Evolutionary conservation across 2,797 vertebrate genomes (phyloP), one percentile per base, ranked within the genome.

Genomic region (Coregonus ussuriensis): DNA sequence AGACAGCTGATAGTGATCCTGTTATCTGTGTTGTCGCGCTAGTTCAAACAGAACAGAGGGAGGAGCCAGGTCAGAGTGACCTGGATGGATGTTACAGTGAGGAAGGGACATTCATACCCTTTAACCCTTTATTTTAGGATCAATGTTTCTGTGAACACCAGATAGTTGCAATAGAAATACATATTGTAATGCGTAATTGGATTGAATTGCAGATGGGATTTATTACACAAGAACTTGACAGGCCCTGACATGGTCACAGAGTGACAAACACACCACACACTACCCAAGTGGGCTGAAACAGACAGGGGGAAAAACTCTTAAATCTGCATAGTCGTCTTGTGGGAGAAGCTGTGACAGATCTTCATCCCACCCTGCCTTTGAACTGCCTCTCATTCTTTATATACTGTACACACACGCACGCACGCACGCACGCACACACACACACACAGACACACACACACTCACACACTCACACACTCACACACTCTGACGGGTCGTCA

Each of bases 51-150:
- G 90, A 89, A 89, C 83, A 90, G 80, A 67, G 25, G 54, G 25
- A 70, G 72, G 25, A 6, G 74, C 51, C 37, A 2, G 75, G 88
- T 82, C 76, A 63, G 3, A 1, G 79, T 89, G 92, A 92, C 93
- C 90, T 65, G 80, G 85, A 88, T 90, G 79, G 41, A 31, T 6
- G 88, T 88, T 51, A 3, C 15, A 1, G 75, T 74, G 29, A 56
- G 66, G 72, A 71, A 31, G 51, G n/a, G 79, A 74, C 51, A 6
- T 15, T 6, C 13, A 6, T 13, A 4, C 9, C 2, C 51, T 65
- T 76, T 83, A 47, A 7, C 41, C 41, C 9, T 11, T 11, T 47
- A 62, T 62, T 62, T 62, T 25, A 7, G 9, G 59, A 63, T 63
- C 54, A 56, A 56, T 56, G 35, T 37, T 0, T 16, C 15, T 0